phyloP scores from a whole-genome alignment of 2,797 vertebrate species.

The Sebastes dallii region DNA sequence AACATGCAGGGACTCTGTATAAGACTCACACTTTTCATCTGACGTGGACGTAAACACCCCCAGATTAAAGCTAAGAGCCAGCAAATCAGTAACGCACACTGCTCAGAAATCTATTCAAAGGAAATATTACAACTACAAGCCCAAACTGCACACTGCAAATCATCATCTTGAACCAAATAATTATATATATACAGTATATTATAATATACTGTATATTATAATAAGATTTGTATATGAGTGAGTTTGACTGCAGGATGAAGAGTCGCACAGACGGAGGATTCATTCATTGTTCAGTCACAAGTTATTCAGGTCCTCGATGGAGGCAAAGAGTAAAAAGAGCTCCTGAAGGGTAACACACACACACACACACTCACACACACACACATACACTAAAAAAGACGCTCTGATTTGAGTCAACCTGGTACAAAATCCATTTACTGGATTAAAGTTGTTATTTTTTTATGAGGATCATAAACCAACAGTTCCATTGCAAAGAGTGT shows the following conservation, averaged over 20 bases:
- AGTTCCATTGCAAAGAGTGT: not conserved
- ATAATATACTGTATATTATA: not conserved
- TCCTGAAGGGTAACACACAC: not conserved
- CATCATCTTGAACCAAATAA: not conserved
- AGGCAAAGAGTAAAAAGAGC: constrained; percentile 21
- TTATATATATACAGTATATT: too few relatives aligned
- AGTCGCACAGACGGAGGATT: not conserved
- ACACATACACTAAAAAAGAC: not conserved
- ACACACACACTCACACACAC: not conserved
- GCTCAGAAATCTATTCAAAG: not conserved
- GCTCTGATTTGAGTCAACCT: not conserved
- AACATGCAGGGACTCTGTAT: too few relatives aligned
- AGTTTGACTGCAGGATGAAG: not conserved
- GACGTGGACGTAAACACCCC: too few relatives aligned
- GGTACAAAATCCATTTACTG: not conserved
- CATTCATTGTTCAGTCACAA: not conserved
- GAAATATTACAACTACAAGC: not conserved
- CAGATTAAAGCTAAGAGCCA: too few relatives aligned
- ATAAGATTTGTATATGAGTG: not conserved
- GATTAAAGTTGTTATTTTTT: not conserved
- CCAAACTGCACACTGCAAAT: not conserved
- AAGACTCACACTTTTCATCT: too few relatives aligned
- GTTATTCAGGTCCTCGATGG: constrained; percentile 5
- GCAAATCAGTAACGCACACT: too few relatives aligned
- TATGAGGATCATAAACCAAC: not conserved